Base-by-base conservation (phyloP, 2,888 invertebrate species). In the Spilarctia lutea region DNA sequence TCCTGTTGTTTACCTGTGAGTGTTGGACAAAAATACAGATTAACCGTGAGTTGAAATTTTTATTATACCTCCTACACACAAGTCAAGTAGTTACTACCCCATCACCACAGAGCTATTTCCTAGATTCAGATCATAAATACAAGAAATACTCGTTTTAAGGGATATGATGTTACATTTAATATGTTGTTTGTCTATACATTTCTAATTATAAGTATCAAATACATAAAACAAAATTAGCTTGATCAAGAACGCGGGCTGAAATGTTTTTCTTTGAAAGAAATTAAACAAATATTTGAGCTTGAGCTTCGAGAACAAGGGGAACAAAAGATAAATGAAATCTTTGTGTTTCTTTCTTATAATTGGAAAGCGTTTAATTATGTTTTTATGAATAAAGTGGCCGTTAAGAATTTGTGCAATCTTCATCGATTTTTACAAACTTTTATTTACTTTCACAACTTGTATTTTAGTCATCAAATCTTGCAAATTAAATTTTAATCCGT, bases 191-290 rank as follows among this genome's bases (percentile, higher is more conserved):
- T 56, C 7, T 52, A 2, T 52, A 0, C 10, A n/a, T 56, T n/a
- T n/a, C 10, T 2, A n/a, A 56, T 2, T 11, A 56, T 39, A 2
- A 16, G 27, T 11, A 56, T n/a, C 0, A 16, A 18, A 67, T 42
- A 42, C 27, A 27, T 42, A 18, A 42, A 42, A 45, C 16, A 27
- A 45, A 68, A 68, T 68, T 68, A 48, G 42, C 68, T 48, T 20
- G 48, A 30, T 68, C 45, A 48, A 48, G 30, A 20, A 45, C 30
- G 30, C 1, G 11, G 3, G 24, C 45, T 68, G 39, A 39, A 20
- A 48, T 30, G 68, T 30, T 68, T 48, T 30, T 48, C 68, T 68
- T 68, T 11, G 45, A 48, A 20, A 68, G 45, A 30, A 20, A 68
- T 68, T 30, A 68, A 30, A 68, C 45, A 18, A 30, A 48, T 68